A percentile compares a stretch with the other conserved stretches of the same genome.
These are phyloP conservation scores for Micromys minutus DNA, from an alignment of 2,113 vertebrate species.

Conservation along the genomic window DNA sequence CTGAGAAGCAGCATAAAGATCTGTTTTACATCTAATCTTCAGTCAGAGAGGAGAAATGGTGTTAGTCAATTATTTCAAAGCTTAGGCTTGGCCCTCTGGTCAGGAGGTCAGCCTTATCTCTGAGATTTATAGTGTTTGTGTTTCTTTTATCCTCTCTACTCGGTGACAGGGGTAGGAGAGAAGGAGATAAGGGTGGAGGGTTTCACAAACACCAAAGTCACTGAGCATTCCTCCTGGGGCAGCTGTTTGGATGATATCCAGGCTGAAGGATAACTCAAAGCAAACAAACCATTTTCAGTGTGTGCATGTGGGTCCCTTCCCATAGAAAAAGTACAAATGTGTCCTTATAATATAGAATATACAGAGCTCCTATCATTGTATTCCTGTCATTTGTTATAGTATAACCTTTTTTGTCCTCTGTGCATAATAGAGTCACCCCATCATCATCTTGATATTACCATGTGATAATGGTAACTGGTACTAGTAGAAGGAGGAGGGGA, in stretches of 20 bases:
- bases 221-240: background rate
- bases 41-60: background rate
- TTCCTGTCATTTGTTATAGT: background rate
- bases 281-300: background rate
- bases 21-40: background rate
- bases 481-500: background rate
- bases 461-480: background rate
- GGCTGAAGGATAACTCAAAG: background rate
- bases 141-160: background rate
- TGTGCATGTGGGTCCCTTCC: background rate
- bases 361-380: background rate
- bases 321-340: background rate
- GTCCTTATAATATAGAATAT: background rate
- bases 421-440: no score
- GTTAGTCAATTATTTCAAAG: background rate
- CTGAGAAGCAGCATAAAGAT: background rate
- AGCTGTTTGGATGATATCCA: background rate
- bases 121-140: background rate
- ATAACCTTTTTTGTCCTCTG: background rate
- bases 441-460: background rate
- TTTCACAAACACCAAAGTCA: background rate
- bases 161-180: background rate
- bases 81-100: background rate
- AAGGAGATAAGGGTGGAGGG: background rate
- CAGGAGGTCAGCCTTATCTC: background rate